A percentile compares a stretch with the other conserved stretches of the same genome.
Evolutionary conservation across 1,140 invertebrate species (phyloP).

Genomic region (Drosophila littoralis): DNA sequence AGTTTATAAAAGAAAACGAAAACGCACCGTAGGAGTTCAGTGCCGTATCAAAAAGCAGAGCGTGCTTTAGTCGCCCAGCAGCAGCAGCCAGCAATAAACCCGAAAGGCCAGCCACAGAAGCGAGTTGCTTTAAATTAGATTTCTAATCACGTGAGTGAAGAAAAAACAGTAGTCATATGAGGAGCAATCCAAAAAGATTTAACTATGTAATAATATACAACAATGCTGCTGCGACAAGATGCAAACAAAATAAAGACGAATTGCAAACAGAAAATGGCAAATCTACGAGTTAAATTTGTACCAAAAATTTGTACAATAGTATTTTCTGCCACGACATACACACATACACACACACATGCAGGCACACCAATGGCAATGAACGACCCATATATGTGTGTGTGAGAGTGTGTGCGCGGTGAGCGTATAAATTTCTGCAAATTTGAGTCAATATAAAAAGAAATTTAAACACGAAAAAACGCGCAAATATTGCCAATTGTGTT

Average conservation of each 20-base stretch:
- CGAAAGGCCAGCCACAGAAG: constrained; percentile 76
- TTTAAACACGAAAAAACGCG: constrained; percentile 21
- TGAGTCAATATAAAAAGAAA: constrained; percentile 11
- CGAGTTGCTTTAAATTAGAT: constrained; percentile 78
- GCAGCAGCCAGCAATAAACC: constrained; percentile 73
- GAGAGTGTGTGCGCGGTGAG: constrained; percentile 28
- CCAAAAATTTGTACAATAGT: constrained; percentile 49
- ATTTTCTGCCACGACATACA: constrained; percentile 71
- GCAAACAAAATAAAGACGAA: constrained; percentile 22
- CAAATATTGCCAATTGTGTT: constrained; percentile 38
- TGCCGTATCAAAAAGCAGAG: constrained; percentile 63
- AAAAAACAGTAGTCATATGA: constrained; percentile 63
- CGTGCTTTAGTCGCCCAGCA: constrained; percentile 62
- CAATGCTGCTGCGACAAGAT: constrained; percentile 55
- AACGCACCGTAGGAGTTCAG: constrained; percentile 60
- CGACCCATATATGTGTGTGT: constrained; percentile 27
- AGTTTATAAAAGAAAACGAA: constrained; percentile 76
- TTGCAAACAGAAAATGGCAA: constrained; percentile 23
- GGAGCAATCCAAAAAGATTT: constrained; percentile 28
- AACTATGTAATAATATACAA: constrained; percentile 15
- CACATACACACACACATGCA: constrained; percentile 50
- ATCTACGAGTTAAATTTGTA: constrained; percentile 22
- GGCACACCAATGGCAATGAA: constrained; percentile 48
- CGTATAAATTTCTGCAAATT: constrained; percentile 29
- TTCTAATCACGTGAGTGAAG: constrained; percentile 80